phyloP scores from a whole-genome alignment of 2,888 invertebrate genomes.

The Mamestra brassicae region DNA sequence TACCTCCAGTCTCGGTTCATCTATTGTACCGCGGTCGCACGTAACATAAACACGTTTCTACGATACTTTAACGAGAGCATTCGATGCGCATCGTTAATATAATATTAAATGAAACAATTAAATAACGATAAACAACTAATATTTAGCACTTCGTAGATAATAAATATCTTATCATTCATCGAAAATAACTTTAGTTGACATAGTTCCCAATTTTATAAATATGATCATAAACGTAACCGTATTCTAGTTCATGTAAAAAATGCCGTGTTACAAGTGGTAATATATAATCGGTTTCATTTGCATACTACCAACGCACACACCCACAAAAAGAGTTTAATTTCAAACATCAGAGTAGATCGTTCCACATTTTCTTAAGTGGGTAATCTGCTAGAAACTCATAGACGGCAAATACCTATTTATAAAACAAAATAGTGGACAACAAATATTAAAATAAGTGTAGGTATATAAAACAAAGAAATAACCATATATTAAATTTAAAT shows the following conservation, averaged over 20 bases:
- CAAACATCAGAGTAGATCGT: constrained; percentile 35
- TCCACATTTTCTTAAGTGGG: constrained; percentile 44
- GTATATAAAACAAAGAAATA: constrained; percentile 22
- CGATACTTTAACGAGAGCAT: constrained; percentile 46
- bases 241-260: constrained; percentile 48
- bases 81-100: constrained; percentile 41
- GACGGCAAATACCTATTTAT: not conserved
- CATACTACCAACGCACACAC: constrained; percentile 51
- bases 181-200: constrained; percentile 9
- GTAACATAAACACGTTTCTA: constrained; percentile 62
- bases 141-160: constrained; percentile 33
- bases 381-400: constrained; percentile 24
- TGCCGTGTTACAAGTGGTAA: constrained; percentile 26
- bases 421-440: not conserved
- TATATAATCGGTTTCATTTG: constrained; percentile 47
- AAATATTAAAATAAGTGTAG: constrained; percentile 5
- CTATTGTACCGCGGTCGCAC: constrained; percentile 59
- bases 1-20: constrained; percentile 37
- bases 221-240: constrained; percentile 37
- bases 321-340: constrained; percentile 44
- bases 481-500: constrained; percentile 1
- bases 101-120: constrained; percentile 43
- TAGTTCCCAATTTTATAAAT: constrained; percentile 26
- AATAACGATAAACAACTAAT: constrained; percentile 39
- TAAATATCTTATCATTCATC: constrained; percentile 30